Percentiles rank a stretch among this genome's conserved stretches.
Conservation (phyloP, 2,888 invertebrate species). For the Polymixis flavicincta region DNA sequence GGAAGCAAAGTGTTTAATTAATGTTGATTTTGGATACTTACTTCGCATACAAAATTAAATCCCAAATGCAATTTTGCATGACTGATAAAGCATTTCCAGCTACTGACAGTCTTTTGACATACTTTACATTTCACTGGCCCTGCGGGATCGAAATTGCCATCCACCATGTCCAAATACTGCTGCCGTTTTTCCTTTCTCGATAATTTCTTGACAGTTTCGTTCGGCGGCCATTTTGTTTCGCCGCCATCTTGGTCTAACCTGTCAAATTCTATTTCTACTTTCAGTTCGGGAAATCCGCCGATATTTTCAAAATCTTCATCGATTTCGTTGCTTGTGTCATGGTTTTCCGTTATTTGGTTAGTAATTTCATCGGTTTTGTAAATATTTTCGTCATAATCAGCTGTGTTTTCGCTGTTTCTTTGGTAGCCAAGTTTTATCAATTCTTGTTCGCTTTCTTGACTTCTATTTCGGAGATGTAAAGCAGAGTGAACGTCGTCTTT, state of each 20-base stretch:
- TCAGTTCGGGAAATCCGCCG: constrained; percentile 20
- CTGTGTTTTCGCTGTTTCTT: constrained; percentile 1
- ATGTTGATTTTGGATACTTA: constrained; percentile 40
- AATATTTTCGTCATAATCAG: constrained; percentile 12
- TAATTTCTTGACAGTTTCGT: constrained; percentile 36
- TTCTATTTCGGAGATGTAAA: constrained; percentile 34
- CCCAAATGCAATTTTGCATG: constrained; percentile 73
- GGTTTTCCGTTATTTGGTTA: background rate
- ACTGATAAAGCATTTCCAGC: constrained; percentile 70
- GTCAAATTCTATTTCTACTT: constrained; percentile 45
- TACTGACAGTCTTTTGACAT: constrained; percentile 67
- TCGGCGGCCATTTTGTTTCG: constrained; percentile 42
- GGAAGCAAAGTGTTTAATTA: background rate
- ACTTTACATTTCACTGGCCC: constrained; percentile 69
- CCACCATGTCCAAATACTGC: constrained; percentile 67
- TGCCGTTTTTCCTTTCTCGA: constrained; percentile 58
- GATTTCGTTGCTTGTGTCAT: constrained; percentile 8
- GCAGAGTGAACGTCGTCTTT: constrained; percentile 40
- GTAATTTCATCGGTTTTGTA: background rate
- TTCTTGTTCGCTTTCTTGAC: constrained; percentile 29
- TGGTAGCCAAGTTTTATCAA: constrained; percentile 19
- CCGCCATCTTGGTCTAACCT: constrained; percentile 38
- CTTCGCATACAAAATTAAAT: constrained; percentile 72
- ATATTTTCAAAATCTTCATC: constrained; percentile 19
- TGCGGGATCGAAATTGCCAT: constrained; percentile 62